Evolutionary conservation across 1,140 invertebrate species (phyloP), one percentile per base, ranked within the genome.

Genomic region (Heliconius hewitsoni): DNA sequence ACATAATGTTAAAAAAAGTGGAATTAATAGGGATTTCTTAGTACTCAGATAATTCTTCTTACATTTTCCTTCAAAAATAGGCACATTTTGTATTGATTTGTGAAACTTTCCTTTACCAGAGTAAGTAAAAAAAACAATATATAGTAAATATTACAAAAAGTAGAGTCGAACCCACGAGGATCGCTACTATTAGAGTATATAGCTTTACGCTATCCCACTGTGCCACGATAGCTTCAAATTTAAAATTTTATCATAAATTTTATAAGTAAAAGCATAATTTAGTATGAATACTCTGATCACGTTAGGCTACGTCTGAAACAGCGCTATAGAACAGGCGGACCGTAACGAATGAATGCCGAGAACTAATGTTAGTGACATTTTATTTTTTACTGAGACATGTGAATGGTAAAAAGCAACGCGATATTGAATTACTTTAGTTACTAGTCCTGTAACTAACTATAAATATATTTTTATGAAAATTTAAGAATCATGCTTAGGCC

Each of bases 331-430:
- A 70, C 75, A 72, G 73, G 76, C 75, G 70, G 71, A 77, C 71
- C 79, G 76, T 50, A 52, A 80, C 74, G 66, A 76, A 76, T 76
- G 79, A 77, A 81, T 81, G 76, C 52, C 57, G 27, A 71, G 71
- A 75, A 34, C 74, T 76, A 72, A 57, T 76, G 74, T 66, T 27
- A 46, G 73, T 73, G 71, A 80, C 74, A 50, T 76, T 72, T 60
- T 76, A 76, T 80, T 76, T 76, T 66, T 42, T 30, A 71, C 70
- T 34, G 27, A 77, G 70, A 77, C 76, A 39, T 71, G 60, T 76
- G 66, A 76, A 76, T 71, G 50, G 42, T 70, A 46, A 71, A 76
- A 76, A 71, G 60, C 66, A 71, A 60, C 19, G 55, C 52, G n/a
- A 66, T 57, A 57, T 74, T 57, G 52, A 37, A 74, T 74, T 74